Evolutionary conservation across 2,888 invertebrate species (phyloP).

Genomic region (Spisula subtruncata): DNA sequence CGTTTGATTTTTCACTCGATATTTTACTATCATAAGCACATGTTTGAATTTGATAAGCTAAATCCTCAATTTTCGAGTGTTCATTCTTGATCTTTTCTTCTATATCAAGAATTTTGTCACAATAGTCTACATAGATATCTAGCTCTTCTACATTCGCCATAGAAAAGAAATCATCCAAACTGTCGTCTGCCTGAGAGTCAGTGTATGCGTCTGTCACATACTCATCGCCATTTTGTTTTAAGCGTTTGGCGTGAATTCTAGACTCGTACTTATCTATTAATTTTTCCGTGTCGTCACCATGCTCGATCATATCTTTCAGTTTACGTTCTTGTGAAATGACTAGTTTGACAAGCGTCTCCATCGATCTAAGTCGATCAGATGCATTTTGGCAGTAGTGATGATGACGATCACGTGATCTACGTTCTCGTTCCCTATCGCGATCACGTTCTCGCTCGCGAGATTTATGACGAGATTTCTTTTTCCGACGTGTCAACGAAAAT

Average conservation of each 20-base stretch:
- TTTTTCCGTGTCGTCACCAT: slow-evolving; percentile 91
- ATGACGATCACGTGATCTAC: slow-evolving; percentile 60
- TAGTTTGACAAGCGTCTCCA: slow-evolving; percentile 87
- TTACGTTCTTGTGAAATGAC: slow-evolving; percentile 91
- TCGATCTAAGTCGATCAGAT: slow-evolving; percentile 73
- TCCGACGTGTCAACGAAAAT: slow-evolving; percentile 73
- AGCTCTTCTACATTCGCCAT: slow-evolving; percentile 90
- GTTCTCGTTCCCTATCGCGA: slow-evolving; percentile 69
- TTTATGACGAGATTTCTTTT: slow-evolving; percentile 72
- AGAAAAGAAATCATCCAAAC: slow-evolving; percentile 89
- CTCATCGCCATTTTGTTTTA: slow-evolving; percentile 78
- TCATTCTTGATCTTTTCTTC: slow-evolving; percentile 93
- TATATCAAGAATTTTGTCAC: slow-evolving; percentile 92
- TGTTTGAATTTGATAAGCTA: slow-evolving; percentile 89
- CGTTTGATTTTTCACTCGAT: slow-evolving; percentile 31
- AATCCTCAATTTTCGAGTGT: slow-evolving; percentile 92
- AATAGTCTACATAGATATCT: slow-evolving; percentile 91
- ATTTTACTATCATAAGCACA: slow-evolving; percentile 61
- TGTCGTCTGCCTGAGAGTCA: slow-evolving; percentile 77
- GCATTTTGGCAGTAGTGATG: slow-evolving; percentile 71
- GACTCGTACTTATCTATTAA: slow-evolving; percentile 91
- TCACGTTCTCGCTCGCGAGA: slow-evolving; percentile 74
- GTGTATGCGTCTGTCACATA: slow-evolving; percentile 83
- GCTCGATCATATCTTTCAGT: slow-evolving; percentile 88
- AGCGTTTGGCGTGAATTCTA: slow-evolving; percentile 72